Evolutionary conservation across 2,888 invertebrate genomes (phyloP).

Genomic region (Palloptera scutellata): DNA sequence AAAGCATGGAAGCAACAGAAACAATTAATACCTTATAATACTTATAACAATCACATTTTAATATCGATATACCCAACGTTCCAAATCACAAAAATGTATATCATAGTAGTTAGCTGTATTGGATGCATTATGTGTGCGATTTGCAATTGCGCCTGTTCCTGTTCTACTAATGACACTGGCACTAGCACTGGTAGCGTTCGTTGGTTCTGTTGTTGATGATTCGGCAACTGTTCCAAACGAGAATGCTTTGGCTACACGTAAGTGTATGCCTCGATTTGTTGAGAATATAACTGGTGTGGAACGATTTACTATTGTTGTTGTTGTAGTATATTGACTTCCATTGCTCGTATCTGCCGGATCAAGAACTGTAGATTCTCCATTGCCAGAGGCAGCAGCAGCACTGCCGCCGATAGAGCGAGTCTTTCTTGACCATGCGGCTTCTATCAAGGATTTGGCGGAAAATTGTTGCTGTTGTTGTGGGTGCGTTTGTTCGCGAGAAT

Average conservation of each 20-base stretch:
- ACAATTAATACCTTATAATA: conserved; percentile 3
- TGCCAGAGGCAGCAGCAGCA: neutral
- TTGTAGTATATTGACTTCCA: conserved; percentile 8
- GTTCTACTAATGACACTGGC: neutral
- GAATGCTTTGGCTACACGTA: conserved; percentile 47
- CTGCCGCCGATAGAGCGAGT: neutral
- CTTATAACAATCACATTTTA: conserved; percentile 7
- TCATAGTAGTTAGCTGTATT: conserved; percentile 40
- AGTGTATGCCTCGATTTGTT: conserved; percentile 58
- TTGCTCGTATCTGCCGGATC: neutral
- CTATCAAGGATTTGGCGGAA: neutral
- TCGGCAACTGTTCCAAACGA: conserved; percentile 20
- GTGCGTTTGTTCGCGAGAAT: neutral
- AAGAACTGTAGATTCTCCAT: neutral
- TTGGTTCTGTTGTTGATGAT: conserved; percentile 8
- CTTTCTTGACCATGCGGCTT: neutral
- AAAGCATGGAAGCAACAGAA: neutral
- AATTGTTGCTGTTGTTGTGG: conserved; percentile 12
- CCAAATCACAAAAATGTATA: conserved; percentile 53
- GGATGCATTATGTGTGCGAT: neutral
- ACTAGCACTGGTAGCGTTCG: neutral
- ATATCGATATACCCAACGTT: conserved; percentile 50
- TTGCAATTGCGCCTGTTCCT: no score
- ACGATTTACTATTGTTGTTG: conserved; percentile 32
- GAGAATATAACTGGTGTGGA: conserved; percentile 59